Evolutionary conservation across 2,888 invertebrate species (phyloP).

Genomic region (Hermaeophaga mercurialis): DNA sequence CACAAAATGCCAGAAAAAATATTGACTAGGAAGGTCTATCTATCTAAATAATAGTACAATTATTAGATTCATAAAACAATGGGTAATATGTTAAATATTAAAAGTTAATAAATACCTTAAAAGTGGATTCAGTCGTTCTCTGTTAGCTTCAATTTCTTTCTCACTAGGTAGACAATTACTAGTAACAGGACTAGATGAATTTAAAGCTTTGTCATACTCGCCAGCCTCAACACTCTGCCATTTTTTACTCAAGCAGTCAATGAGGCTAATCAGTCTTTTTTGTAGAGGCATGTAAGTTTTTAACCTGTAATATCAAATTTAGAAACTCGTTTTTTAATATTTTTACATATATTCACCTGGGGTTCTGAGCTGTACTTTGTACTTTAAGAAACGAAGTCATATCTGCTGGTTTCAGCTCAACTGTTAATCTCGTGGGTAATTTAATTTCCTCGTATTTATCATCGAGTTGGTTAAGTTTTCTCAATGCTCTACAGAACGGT

Average conservation of each 20-base stretch:
- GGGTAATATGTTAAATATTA: neutral
- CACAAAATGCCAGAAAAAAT: too few species aligned
- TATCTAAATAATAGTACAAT: too few species aligned
- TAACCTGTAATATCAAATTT: neutral
- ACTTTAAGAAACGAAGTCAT: slow-evolving; percentile 83
- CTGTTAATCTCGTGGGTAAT: slow-evolving; percentile 76
- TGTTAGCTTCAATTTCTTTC: slow-evolving; percentile 41
- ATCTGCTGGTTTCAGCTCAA: slow-evolving; percentile 77
- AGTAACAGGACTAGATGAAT: slow-evolving; percentile 42
- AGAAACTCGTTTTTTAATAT: too few species aligned
- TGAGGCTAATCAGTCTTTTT: slow-evolving; percentile 71
- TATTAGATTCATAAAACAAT: too few species aligned
- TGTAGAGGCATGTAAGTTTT: slow-evolving; percentile 75
- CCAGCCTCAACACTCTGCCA: slow-evolving; percentile 68
- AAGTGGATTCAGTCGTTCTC: slow-evolving; percentile 39
- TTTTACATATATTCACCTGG: slow-evolving; percentile 59
- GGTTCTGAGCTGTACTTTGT: slow-evolving; percentile 88
- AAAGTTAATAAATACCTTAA: too few species aligned
- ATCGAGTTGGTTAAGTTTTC: slow-evolving; percentile 85
- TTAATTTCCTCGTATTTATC: slow-evolving; percentile 76
- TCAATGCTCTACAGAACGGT: slow-evolving; percentile 88
- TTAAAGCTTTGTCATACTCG: slow-evolving; percentile 49
- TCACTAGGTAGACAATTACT: slow-evolving; percentile 43
- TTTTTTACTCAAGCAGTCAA: slow-evolving; percentile 73
- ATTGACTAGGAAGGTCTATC: too few species aligned